These are phyloP conservation scores for Melieria crassipennis DNA, from an alignment of 2,888 invertebrate genomes.

Conservation along the genomic window DNA sequence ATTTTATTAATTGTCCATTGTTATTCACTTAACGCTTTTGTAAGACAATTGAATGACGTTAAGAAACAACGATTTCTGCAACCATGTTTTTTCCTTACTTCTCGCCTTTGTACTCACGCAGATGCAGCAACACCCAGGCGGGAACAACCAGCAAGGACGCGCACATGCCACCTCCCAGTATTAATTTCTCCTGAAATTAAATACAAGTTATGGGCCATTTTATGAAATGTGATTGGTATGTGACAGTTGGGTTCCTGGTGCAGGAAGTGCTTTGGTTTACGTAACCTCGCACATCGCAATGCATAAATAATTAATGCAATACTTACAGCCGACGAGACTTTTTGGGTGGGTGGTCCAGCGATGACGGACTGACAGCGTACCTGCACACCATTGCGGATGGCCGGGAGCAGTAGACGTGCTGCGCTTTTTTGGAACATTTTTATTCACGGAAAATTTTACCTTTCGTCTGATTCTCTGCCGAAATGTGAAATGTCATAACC, in stretches of 20 bases:
- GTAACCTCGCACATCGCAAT: conserved; percentile 35
- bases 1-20: too few relatives aligned
- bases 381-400: conserved; percentile 58
- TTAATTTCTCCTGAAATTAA: conserved; percentile 57
- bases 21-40: conserved; percentile 36
- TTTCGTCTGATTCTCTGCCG: not conserved
- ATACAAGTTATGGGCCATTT: not conserved
- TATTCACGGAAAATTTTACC: conserved; percentile 2
- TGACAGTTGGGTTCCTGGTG: not conserved
- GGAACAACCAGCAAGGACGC: conserved; percentile 55
- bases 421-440: conserved; percentile 60
- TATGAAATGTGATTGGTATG: not conserved
- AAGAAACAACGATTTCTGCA: conserved; percentile 4
- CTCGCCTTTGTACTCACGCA: conserved; percentile 58
- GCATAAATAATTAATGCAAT: conserved; percentile 52
- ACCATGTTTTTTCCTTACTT: conserved; percentile 46
- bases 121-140: conserved; percentile 61
- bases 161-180: conserved; percentile 61
- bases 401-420: conserved; percentile 59
- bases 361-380: conserved; percentile 60
- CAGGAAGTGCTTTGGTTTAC: conserved; percentile 38
- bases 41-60: conserved; percentile 30
- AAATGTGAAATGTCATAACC: conserved; percentile 12
- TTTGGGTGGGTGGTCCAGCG: conserved; percentile 60
- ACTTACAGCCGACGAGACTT: conserved; percentile 62